Base-by-base conservation (phyloP, 2,797 vertebrate genomes). In the Trematomus bernacchii region DNA sequence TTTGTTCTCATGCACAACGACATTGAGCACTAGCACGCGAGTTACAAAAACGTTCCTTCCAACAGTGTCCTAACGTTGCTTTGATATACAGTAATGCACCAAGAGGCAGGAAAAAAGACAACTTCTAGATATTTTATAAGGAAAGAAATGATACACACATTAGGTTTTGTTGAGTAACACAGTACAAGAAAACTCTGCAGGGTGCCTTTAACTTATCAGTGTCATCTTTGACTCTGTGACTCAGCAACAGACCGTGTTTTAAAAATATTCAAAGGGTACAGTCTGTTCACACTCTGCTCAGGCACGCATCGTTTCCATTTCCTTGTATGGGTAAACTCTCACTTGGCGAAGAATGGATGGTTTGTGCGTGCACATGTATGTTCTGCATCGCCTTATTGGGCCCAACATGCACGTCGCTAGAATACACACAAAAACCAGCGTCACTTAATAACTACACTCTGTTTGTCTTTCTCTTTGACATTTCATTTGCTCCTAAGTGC, bases 281-380 rank as follows among this genome's bases (percentile, higher is more conserved):
- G 27, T 68, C 60, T 65, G 61, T 60, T 67, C 77, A 40, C 51
- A 1, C 46, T 79, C 64, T 50, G 13, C 60, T 79, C 46, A 47
- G 63, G 12, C 51, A 30, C 66, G 46, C 33, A 10, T 53, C 64
- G 52, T 74, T 70, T 67, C 12, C 46, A 53, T 76, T 59, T 51
- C 88, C 78, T 69, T 87, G 58, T 65, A 79, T 48, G 83, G 79
- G 0, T 8, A 78, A 66, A 27, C n/a, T 77, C 51, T 83, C 63
- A 42, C 67, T 19, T 30, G 9, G 16, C 44, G 70, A 57, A 44
- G 42, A 59, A 37, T 7, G 66, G 66, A 77, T 50, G 30, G 5
- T 51, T 42, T 5, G 14, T 51, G 43, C 27, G 18, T 11, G 18
- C 13, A 44, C 7, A 7, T 18, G 18, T 71, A 50, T 55, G 44